These are phyloP conservation scores for Megaptera novaeangliae DNA, from an alignment of 2,113 vertebrate genomes.

Conservation along the genomic window DNA sequence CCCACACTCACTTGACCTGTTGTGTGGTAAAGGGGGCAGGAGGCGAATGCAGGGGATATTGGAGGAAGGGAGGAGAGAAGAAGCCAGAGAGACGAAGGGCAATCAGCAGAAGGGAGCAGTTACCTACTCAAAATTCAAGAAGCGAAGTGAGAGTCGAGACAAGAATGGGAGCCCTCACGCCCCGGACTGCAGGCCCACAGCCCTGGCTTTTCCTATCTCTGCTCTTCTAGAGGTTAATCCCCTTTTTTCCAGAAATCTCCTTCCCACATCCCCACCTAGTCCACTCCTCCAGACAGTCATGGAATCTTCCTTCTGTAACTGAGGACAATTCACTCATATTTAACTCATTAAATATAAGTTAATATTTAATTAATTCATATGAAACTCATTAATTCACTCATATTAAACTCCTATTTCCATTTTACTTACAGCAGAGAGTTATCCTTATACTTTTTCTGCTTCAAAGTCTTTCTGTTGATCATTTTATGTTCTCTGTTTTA, in stretches of 20 bases:
- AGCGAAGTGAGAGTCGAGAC: neutral
- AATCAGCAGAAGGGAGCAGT: neutral
- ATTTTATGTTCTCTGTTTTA: neutral
- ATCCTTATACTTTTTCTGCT: neutral
- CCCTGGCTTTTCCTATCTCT: neutral
- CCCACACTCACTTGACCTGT: neutral
- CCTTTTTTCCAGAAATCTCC: neutral
- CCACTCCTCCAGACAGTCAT: neutral
- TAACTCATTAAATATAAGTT: too few species aligned
- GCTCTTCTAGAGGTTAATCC: neutral
- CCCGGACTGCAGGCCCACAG: neutral
- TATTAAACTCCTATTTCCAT: neutral
- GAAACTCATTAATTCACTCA: too few species aligned
- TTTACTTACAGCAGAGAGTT: neutral
- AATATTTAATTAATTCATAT: too few species aligned
- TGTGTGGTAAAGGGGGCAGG: neutral
- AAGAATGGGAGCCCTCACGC: neutral
- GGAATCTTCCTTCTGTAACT: neutral
- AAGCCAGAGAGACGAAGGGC: neutral
- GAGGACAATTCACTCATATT: neutral
- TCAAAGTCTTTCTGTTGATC: neutral
- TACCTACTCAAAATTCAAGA: neutral
- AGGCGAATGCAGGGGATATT: neutral
- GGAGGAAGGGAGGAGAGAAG: neutral
- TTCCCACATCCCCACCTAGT: neutral